Conservation (phyloP, 2,797 vertebrate genomes). For the Australoheros facetus region DNA sequence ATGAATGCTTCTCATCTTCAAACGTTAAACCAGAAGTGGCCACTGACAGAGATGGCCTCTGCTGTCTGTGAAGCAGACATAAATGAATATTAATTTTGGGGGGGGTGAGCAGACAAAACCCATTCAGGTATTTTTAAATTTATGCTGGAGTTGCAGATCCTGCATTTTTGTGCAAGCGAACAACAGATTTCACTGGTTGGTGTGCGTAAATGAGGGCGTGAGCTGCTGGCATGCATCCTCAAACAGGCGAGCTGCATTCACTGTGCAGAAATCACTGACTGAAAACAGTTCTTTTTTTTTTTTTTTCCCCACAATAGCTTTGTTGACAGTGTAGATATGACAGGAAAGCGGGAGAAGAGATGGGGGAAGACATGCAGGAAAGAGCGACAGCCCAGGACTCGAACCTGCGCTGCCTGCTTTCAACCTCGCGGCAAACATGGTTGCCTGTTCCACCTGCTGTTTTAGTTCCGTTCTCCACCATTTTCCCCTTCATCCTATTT, state of each 20-base stretch:
- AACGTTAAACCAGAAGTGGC: slow-evolving; percentile 4
- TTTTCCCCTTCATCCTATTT: not conserved
- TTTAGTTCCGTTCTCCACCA: not conserved
- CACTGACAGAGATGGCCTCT: slow-evolving; percentile 5
- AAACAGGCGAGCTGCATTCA: slow-evolving; percentile 32
- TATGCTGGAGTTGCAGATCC: slow-evolving; percentile 40
- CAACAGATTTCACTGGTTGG: slow-evolving; percentile 16
- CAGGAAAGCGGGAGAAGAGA: too few relatives aligned
- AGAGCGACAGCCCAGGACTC: too few relatives aligned
- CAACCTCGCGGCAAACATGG: too few relatives aligned
- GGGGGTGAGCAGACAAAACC: slow-evolving; percentile 14
- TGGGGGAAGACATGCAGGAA: too few relatives aligned
- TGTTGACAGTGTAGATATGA: too few relatives aligned
- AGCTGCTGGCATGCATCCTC: slow-evolving; percentile 46
- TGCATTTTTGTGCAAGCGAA: slow-evolving; percentile 14
- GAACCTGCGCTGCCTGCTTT: too few relatives aligned
- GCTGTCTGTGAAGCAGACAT: slow-evolving; percentile 24
- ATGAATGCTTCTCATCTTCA: slow-evolving; percentile 12
- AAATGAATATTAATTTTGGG: slow-evolving; percentile 26
- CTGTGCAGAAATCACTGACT: slow-evolving; percentile 12
- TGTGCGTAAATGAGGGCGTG: not conserved
- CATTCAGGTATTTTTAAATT: slow-evolving; percentile 31
- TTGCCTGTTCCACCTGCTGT: not conserved
- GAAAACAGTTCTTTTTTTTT: not conserved
- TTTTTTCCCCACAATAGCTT: too few relatives aligned